A percentile compares a stretch with the other conserved stretches of the same genome.
These are phyloP conservation scores for Drosophila tanythrix DNA, from an alignment of 2,888 invertebrate species.

Conservation along the genomic window DNA sequence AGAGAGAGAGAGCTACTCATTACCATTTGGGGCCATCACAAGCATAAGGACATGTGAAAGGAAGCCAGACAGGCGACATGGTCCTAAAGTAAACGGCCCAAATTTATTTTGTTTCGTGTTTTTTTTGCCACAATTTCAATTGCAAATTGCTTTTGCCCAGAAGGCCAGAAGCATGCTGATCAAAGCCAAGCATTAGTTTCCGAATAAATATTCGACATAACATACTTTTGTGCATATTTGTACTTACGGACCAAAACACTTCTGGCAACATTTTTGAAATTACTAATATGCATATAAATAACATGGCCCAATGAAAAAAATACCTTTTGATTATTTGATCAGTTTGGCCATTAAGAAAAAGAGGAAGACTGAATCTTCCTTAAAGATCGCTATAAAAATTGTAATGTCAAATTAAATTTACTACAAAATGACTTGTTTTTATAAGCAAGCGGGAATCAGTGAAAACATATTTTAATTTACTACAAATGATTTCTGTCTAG, in stretches of 20 bases:
- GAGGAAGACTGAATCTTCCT: not conserved
- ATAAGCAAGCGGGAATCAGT: not conserved
- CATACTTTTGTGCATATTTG: not conserved
- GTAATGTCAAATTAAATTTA: not conserved
- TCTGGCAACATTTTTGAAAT: not conserved
- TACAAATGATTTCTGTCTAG: not conserved
- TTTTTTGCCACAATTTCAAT: constrained; percentile 65
- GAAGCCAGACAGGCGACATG: constrained; percentile 62
- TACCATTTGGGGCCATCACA: constrained; percentile 72
- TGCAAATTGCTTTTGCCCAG: constrained; percentile 56
- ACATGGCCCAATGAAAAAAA: not conserved
- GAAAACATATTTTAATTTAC: not conserved
- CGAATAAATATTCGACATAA: constrained; percentile 5
- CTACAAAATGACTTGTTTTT: not conserved
- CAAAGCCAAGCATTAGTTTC: not conserved
- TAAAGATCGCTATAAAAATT: not conserved
- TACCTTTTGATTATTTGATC: not conserved
- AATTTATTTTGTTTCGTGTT: constrained; percentile 40
- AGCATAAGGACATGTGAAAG: constrained; percentile 65
- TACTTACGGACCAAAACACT: too few species aligned
- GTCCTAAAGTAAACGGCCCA: constrained; percentile 49
- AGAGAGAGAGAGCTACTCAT: constrained; percentile 50
- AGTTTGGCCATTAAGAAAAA: not conserved
- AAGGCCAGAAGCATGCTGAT: constrained; percentile 7
- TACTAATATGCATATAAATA: not conserved